Conservation (phyloP, 2,113 vertebrate genomes). For the Micronycteris hirsuta region DNA sequence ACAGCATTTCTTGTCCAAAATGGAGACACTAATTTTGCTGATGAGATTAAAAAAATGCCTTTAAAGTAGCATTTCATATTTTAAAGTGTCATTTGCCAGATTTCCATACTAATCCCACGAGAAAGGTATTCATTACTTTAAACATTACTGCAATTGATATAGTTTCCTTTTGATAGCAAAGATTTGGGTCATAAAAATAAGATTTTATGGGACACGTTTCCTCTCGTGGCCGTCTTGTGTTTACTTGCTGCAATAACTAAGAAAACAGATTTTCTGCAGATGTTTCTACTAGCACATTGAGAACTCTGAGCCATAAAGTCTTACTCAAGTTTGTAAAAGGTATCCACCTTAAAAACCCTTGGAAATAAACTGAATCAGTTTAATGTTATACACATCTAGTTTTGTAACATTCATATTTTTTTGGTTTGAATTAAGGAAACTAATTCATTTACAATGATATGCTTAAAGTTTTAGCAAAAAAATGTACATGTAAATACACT, state of each 20-base stretch:
- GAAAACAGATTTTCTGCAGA: slow-evolving; percentile 40
- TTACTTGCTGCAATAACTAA: background rate
- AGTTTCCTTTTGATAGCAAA: slow-evolving; percentile 30
- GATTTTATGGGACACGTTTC: background rate
- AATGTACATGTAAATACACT: background rate
- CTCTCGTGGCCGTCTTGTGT: background rate
- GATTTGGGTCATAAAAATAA: slow-evolving; percentile 9
- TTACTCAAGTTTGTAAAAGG: slow-evolving; percentile 6
- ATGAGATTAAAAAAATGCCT: background rate
- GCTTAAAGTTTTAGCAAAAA: background rate
- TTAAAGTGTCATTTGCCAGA: slow-evolving; percentile 52
- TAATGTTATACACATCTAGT: background rate
- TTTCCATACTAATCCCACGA: background rate
- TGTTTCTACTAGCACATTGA: background rate
- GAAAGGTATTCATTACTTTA: background rate
- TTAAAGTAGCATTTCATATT: slow-evolving; percentile 52
- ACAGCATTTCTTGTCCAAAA: background rate
- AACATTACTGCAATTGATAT: background rate
- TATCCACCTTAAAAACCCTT: background rate
- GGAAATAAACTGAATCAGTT: background rate
- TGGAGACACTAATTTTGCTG: slow-evolving; percentile 37
- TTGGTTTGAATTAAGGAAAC: background rate
- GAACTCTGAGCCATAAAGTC: background rate
- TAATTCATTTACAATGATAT: background rate
- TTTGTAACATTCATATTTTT: background rate